phyloP scores from a whole-genome alignment of 2,113 vertebrate genomes.

The Lepidothrix coronata region DNA sequence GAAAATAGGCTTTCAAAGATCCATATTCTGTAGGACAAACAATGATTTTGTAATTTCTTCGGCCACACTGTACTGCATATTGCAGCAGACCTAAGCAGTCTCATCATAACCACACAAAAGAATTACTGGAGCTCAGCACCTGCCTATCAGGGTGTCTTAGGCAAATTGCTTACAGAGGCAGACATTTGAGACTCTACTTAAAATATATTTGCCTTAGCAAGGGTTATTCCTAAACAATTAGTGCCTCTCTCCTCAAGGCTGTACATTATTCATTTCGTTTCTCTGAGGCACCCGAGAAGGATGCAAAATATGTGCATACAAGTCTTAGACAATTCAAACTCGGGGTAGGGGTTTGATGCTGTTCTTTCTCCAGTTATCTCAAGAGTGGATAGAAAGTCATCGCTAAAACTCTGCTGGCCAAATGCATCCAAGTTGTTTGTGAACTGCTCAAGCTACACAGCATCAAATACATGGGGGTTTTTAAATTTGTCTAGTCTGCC shows the following conservation, averaged over 20 bases:
- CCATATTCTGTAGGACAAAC: not conserved
- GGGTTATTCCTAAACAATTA: not conserved
- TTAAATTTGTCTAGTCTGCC: not conserved
- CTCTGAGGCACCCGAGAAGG: not conserved
- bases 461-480: not conserved
- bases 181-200: not conserved
- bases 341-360: not conserved
- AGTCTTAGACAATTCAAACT: not conserved
- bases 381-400: not conserved
- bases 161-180: not conserved
- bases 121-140: not conserved
- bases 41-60: not conserved
- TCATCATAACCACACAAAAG: not conserved
- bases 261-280: not conserved
- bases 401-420: not conserved
- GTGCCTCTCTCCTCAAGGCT: not conserved
- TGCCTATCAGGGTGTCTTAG: not conserved
- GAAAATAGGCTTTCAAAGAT: not conserved
- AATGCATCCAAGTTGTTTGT: accelerated
- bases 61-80: not conserved
- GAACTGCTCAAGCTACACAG: not conserved
- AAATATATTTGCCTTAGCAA: not conserved
- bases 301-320: not conserved
- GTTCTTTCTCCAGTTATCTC: not conserved
- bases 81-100: not conserved